Evolutionary conservation across 2,888 invertebrate genomes (phyloP).

Genomic region (Drosophila helvetica): DNA sequence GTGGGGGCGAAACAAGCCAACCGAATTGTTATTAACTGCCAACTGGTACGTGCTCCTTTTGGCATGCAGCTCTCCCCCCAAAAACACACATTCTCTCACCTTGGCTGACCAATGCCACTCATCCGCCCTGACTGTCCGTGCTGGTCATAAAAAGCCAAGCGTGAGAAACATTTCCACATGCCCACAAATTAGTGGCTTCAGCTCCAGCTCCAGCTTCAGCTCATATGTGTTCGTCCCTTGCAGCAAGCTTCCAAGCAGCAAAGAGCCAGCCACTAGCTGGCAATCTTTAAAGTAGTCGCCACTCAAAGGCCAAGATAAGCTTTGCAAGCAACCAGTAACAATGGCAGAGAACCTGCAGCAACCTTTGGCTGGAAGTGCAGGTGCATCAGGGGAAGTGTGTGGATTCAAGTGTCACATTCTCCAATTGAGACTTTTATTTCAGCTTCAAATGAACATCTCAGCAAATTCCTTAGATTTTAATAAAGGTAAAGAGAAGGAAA

Average conservation of each 20-base stretch:
- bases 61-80: background rate
- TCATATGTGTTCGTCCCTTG: constrained; percentile 41
- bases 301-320: too few relatives aligned
- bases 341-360: background rate
- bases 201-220: constrained; percentile 42
- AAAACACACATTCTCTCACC: constrained; percentile 5
- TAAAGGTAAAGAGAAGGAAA: background rate
- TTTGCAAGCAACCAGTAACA: background rate
- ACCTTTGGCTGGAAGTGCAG: background rate
- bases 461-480: background rate
- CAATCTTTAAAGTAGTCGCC: background rate
- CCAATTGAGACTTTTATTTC: background rate
- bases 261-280: background rate
- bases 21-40: constrained; percentile 53
- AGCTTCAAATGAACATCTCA: background rate
- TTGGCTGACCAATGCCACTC: constrained; percentile 1
- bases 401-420: background rate
- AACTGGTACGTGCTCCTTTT: constrained; percentile 49
- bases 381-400: background rate
- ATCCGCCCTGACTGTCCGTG: constrained; percentile 4
- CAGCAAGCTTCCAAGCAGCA: constrained; percentile 28
- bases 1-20: constrained; percentile 10
- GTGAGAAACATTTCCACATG: constrained; percentile 53
- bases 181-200: constrained; percentile 74
- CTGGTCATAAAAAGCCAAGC: constrained; percentile 57